Evolutionary conservation across 2,113 vertebrate genomes (phyloP).

Genomic region (Nasalis larvatus): DNA sequence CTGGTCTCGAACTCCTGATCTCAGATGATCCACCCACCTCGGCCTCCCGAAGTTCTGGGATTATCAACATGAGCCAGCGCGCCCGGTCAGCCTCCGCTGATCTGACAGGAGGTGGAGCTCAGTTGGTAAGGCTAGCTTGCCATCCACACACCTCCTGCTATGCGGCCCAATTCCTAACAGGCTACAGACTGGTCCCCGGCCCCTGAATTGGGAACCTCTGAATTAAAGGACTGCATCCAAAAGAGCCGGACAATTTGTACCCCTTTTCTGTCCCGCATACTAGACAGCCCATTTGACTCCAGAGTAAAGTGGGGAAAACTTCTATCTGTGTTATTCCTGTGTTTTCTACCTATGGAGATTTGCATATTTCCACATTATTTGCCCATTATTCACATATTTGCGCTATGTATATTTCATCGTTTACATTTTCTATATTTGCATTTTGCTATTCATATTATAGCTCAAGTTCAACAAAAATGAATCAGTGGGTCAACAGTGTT

Average conservation of each 20-base stretch:
- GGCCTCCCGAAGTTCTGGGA: no score
- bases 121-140: no score
- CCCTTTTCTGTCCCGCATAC: not conserved
- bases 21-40: no score
- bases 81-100: no score
- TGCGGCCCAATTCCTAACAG: no score
- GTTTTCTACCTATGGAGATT: not conserved
- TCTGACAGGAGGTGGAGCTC: no score
- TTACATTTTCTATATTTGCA: not conserved
- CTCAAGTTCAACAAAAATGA: slow-evolving; percentile 13
- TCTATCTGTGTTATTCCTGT: not conserved
- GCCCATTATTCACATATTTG: not conserved
- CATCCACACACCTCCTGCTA: no score
- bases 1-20: no score
- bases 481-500: not conserved
- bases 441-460: not conserved
- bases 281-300: not conserved
- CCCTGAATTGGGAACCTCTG: no score
- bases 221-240: not conserved
- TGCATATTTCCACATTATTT: not conserved
- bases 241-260: not conserved
- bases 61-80: no score
- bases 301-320: not conserved
- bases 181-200: no score
- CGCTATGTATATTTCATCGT: not conserved